Evolutionary conservation across 2,113 vertebrate genomes (phyloP).

Genomic region (Lota lota): DNA sequence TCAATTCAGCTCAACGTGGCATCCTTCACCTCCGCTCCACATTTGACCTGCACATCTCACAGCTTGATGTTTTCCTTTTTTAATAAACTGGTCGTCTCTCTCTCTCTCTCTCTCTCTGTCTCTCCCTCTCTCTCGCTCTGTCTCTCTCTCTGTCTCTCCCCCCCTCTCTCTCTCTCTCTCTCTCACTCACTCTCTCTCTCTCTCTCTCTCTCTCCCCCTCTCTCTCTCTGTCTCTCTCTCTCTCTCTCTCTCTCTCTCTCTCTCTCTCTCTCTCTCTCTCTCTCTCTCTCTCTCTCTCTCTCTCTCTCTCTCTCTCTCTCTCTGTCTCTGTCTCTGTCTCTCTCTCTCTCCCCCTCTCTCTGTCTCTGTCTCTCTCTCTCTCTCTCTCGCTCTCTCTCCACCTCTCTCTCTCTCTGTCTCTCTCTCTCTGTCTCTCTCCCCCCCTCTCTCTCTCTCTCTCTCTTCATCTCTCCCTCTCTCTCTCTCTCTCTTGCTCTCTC

Average conservation of each 20-base stretch:
- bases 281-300: not conserved
- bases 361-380: slow-evolving; percentile 14
- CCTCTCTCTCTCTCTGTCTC: not conserved
- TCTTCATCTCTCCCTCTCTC: not conserved
- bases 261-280: slow-evolving; percentile 13
- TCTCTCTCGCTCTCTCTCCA: no score
- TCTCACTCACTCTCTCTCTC: no score
- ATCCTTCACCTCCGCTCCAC: no score
- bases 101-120: no score
- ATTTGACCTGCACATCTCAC: no score
- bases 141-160: no score
- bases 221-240: slow-evolving; percentile 22
- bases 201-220: not conserved
- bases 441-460: not conserved
- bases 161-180: no score
- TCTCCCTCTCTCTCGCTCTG: no score
- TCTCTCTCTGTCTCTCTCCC: not conserved
- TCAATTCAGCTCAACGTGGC: no score
- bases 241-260: not conserved
- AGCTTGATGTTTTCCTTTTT: no score
- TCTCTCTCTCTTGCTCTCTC: no score
- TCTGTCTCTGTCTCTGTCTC: not conserved
- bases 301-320: not conserved
- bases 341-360: not conserved
- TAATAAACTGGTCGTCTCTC: no score